Evolutionary conservation across 2,113 vertebrate genomes (phyloP).

Genomic region (Oncorhynchus masou): DNA sequence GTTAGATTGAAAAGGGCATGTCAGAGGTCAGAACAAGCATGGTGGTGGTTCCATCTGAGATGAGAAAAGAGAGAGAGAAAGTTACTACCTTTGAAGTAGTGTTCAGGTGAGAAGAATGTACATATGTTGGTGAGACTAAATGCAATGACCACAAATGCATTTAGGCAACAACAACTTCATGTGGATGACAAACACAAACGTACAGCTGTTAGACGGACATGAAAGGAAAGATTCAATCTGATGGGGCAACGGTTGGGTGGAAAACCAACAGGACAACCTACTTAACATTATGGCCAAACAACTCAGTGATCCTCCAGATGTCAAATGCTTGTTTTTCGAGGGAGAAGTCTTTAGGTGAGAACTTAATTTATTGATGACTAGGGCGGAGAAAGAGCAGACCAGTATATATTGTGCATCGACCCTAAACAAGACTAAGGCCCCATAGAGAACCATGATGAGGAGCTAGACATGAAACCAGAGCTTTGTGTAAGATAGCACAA

Average conservation of each 20-base stretch:
- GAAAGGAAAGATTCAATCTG: neutral
- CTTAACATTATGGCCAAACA: neutral
- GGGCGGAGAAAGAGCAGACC: neutral
- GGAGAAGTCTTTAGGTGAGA: neutral
- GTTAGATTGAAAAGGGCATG: too few relatives aligned
- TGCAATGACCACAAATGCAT: neutral
- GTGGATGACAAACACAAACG: neutral
- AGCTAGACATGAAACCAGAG: conserved; percentile 47
- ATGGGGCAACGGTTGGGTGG: neutral
- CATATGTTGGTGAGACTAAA: neutral
- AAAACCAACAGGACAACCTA: neutral
- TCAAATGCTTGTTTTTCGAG: neutral
- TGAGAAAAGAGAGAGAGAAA: neutral
- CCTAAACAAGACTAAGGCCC: conserved; percentile 21
- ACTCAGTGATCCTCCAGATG: neutral
- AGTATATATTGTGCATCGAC: conserved; percentile 28
- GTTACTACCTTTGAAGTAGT: neutral
- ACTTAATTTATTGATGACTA: neutral
- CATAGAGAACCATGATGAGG: conserved; percentile 21
- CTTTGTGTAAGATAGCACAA: conserved; percentile 25
- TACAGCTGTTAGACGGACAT: neutral
- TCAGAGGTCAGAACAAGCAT: neutral
- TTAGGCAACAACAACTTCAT: neutral
- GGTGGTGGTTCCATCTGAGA: neutral
- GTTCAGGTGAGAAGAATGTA: neutral